phyloP scores from a whole-genome alignment of 2,113 vertebrate species.

The Tetrax tetrax region DNA sequence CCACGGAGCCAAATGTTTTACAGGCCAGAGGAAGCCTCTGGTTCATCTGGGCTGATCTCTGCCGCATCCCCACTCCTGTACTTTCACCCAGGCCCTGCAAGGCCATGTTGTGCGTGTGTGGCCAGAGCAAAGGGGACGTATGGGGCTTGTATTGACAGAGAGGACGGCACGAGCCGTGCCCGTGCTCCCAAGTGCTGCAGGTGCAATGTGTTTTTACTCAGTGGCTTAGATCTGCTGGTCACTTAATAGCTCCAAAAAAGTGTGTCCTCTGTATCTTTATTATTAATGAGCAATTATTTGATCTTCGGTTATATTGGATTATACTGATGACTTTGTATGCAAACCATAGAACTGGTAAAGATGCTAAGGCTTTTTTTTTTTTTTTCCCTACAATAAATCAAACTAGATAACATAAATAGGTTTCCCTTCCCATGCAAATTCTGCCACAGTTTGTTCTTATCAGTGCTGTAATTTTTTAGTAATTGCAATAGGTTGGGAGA shows the following conservation, averaged over 20 bases:
- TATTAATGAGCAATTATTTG: neutral
- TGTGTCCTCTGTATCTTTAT: neutral
- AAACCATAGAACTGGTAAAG: neutral
- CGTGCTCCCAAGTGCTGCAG: neutral
- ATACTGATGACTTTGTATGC: neutral
- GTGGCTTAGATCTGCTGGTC: neutral
- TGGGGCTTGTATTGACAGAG: neutral
- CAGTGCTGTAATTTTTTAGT: neutral
- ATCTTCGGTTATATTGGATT: neutral
- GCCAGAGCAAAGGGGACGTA: neutral
- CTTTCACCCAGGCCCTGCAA: neutral
- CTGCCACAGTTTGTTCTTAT: neutral
- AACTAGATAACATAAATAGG: neutral
- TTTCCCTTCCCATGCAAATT: neutral
- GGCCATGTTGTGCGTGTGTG: rapidly evolving
- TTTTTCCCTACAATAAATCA: neutral
- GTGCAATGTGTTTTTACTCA: neutral
- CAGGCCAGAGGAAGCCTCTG: neutral
- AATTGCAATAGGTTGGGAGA: neutral
- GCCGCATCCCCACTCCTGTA: neutral
- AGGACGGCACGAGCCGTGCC: neutral
- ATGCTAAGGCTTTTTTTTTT: neutral
- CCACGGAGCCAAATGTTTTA: neutral
- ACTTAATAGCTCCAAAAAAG: neutral
- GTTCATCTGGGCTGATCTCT: neutral